Evolutionary conservation across 2,113 vertebrate genomes (phyloP), one percentile per base, ranked within the genome.

Genomic region (Trogon melanurus): DNA sequence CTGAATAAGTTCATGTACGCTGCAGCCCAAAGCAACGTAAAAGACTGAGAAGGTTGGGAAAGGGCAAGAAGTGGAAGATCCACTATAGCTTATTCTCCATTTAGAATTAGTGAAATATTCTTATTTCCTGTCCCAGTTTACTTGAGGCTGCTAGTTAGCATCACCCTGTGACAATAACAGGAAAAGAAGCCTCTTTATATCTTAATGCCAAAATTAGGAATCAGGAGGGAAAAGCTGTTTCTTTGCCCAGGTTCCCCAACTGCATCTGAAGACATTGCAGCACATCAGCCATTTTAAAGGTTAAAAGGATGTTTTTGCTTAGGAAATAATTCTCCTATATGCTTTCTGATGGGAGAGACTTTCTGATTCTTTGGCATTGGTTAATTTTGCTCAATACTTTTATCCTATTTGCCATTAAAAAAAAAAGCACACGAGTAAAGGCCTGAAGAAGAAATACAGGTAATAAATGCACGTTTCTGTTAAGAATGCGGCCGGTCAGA

Each of bases 21-120:
- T 93, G 82, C 90, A 95, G 91, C 82, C 80, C 10, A 25, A 51
- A 95, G 83, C 50, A 66, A 41, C 79, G 21, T 69, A 74, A 91
- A 73, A 71, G 66, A 32, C 73, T 25, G 27, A 62, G 36, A 12
- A 30, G 32, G 27, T 3, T 48, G 61, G 56, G 44, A 74, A 70
- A 29, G 34, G 12, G 15, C 73, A 20, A 38, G n/a, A 61, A 26
- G n/a, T 7, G 30, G 13, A 47, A 62, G 21, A 76, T 36, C 44
- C 25, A 50, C 0, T 73, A 16, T 15, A 38, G 20, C 16, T 61
- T 73, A 41, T 21, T 80, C 15, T 69, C 23, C 82, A 0, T 56
- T 78, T 32, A 57, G 54, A 79, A 53, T 73, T 78, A 84, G 13
- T 20, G 30, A 72, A 41, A 47, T 50, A 34, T 5, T 50, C 13